Evolutionary conservation across 2,113 vertebrate species (phyloP).

Genomic region (Hepsetus odoe): DNA sequence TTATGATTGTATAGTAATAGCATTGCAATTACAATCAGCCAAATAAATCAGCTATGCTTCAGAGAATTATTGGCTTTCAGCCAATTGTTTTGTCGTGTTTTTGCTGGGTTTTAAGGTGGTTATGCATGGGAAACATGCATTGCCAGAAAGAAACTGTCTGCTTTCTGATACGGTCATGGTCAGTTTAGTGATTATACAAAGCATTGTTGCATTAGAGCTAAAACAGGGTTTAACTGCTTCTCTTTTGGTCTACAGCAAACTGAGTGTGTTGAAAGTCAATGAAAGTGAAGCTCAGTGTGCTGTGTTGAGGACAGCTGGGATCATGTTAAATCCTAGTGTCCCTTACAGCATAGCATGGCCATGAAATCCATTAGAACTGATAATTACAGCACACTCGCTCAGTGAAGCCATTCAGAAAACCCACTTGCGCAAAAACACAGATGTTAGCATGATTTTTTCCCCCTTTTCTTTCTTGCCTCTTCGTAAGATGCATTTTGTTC

Average conservation of each 20-base stretch:
- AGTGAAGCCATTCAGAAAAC: constrained; percentile 24
- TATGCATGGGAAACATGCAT: background rate
- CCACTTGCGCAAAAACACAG: constrained; percentile 43
- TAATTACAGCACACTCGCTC: constrained; percentile 29
- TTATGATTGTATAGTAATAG: too few species aligned
- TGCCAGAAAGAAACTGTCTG: background rate
- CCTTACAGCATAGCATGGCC: constrained; percentile 7
- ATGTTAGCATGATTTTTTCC: constrained; percentile 41
- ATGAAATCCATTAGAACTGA: constrained; percentile 42
- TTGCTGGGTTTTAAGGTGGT: too few species aligned
- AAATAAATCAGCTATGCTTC: too few species aligned
- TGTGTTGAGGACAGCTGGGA: background rate
- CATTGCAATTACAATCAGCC: too few species aligned
- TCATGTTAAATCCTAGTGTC: constrained; percentile 24
- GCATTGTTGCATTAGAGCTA: background rate
- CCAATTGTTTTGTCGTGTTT: too few species aligned
- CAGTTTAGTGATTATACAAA: background rate
- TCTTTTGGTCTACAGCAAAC: background rate
- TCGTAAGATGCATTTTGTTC: constrained; percentile 23
- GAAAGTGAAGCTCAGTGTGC: background rate
- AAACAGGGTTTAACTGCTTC: background rate
- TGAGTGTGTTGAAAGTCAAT: background rate
- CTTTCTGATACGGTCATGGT: background rate
- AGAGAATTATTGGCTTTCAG: too few species aligned
- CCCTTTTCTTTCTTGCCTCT: constrained; percentile 9